These are phyloP conservation scores for Cyprinella venusta DNA, from an alignment of 2,797 vertebrate genomes.

Conservation along the genomic window DNA sequence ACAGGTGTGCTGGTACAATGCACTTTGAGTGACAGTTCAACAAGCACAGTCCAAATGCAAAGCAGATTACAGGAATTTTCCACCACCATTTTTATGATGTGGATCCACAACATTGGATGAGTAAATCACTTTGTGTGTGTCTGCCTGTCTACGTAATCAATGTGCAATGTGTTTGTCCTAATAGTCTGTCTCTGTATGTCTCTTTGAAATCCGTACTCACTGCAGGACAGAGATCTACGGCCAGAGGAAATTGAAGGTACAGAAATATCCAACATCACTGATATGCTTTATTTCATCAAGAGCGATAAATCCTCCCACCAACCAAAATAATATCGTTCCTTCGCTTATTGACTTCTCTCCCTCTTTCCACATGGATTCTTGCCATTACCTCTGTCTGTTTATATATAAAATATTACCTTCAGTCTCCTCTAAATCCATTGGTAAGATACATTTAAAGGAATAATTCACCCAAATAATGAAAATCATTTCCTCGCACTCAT, in stretches of 20 bases:
- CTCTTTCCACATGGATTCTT: conserved; percentile 5
- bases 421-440: conserved; percentile 4
- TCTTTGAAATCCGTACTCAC: conserved; percentile 46
- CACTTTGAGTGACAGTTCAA: not conserved
- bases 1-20: conserved; percentile 48
- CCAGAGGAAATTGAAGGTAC: conserved; percentile 86
- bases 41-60: conserved; percentile 5
- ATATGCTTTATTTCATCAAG: conserved; percentile 15
- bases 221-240: conserved; percentile 81
- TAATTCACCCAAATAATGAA: not conserved
- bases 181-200: conserved; percentile 54
- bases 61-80: not conserved
- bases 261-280: conserved; percentile 25
- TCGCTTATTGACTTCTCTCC: not conserved
- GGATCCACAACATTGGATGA: too few species aligned
- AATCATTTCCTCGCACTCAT: not conserved
- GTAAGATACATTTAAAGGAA: not conserved
- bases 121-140: not conserved
- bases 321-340: not conserved
- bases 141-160: conserved; percentile 8
- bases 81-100: not conserved
- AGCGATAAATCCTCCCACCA: not conserved
- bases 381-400: conserved; percentile 7
- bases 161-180: conserved; percentile 31
- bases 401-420: not conserved